Conservation (phyloP, 2,888 invertebrate species). For the Eristalis arbustorum region DNA sequence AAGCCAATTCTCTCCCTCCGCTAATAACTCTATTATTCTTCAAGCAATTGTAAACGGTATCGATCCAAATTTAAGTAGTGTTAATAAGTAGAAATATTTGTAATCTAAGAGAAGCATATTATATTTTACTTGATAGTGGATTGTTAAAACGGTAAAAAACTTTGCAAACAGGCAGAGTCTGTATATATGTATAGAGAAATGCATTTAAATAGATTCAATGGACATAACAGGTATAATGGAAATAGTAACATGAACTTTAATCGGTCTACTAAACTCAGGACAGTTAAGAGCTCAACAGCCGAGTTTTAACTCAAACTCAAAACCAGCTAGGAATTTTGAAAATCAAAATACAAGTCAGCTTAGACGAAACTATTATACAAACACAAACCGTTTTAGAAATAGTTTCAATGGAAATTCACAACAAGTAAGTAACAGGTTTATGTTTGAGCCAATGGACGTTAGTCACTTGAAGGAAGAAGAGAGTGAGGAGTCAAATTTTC, state of each 20-base stretch:
- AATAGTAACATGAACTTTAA: constrained; percentile 8
- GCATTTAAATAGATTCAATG: background rate
- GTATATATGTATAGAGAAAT: constrained; percentile 7
- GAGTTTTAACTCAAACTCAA: background rate
- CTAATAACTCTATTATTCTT: constrained; percentile 7
- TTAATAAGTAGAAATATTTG: constrained; percentile 9
- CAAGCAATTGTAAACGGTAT: background rate
- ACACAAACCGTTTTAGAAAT: background rate
- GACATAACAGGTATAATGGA: constrained; percentile 6
- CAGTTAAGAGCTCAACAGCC: background rate
- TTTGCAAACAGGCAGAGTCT: background rate
- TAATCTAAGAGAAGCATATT: background rate
- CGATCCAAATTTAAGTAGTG: background rate
- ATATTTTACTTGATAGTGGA: no score
- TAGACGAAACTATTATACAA: background rate
- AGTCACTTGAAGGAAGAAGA: no score
- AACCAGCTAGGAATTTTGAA: background rate
- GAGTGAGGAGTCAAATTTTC: no score
- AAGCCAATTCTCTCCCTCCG: background rate
- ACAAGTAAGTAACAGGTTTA: background rate
- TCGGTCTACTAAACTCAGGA: background rate
- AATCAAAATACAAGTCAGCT: background rate
- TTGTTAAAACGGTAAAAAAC: no score
- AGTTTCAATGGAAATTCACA: constrained; percentile 4
- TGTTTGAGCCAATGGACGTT: no score